Percentiles rank a stretch among this genome's conserved stretches.
Evolutionary conservation across 2,888 invertebrate species (phyloP).

Genomic region (Lamellibrachia columna): DNA sequence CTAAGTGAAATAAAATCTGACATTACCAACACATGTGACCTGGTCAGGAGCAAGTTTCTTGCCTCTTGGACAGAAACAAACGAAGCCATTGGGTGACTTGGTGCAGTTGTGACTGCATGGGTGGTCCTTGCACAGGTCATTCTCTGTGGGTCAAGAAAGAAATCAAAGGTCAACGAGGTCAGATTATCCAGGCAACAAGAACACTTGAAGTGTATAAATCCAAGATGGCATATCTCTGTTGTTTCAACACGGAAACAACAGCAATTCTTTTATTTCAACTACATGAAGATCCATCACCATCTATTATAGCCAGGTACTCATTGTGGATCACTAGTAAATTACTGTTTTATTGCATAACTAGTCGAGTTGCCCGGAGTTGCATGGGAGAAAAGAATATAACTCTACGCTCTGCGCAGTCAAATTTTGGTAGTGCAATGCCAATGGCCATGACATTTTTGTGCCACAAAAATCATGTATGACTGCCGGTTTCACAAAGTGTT

Average conservation of each 20-base stretch:
- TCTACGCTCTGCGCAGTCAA: no score
- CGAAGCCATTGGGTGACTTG: slow-evolving; percentile 79
- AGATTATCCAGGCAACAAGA: neutral
- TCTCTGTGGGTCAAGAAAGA: neutral
- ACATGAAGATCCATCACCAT: no score
- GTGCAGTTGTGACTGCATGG: slow-evolving; percentile 73
- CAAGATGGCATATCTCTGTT: neutral
- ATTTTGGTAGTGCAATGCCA: no score
- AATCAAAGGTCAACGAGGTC: neutral
- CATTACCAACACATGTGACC: slow-evolving; percentile 72
- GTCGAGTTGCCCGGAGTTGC: no score
- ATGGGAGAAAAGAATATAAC: no score
- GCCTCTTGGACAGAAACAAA: slow-evolving; percentile 79
- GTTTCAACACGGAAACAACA: neutral
- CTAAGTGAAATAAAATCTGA: neutral
- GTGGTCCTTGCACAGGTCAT: slow-evolving; percentile 22
- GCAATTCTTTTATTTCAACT: no score
- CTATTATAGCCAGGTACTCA: no score
- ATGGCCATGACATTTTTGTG: no score
- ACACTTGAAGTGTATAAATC: neutral
- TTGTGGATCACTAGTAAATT: no score
- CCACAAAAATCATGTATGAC: no score
- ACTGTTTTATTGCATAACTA: no score
- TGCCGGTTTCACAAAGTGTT: no score
- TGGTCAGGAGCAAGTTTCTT: slow-evolving; percentile 75